phyloP scores from a whole-genome alignment of 53 echinoderm and acorn worm species.

The Apostichopus leukothele region DNA sequence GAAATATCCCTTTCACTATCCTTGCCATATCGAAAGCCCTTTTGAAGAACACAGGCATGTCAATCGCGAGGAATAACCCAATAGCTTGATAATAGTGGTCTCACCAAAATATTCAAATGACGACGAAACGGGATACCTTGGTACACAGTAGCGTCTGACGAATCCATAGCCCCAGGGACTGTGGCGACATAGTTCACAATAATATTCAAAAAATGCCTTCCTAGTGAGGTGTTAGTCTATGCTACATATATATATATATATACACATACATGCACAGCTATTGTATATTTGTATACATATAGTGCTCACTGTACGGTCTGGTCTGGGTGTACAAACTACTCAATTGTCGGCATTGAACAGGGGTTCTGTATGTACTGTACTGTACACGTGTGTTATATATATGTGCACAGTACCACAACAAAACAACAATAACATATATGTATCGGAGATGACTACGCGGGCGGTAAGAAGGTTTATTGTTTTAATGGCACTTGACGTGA shows the following conservation, averaged over 20 bases:
- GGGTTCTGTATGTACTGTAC: no score
- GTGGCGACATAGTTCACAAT: conserved; percentile 38
- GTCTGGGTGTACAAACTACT: no score
- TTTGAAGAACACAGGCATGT: not conserved
- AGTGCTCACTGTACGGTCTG: no score
- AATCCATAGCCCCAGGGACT: conserved; percentile 30
- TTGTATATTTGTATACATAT: not conserved
- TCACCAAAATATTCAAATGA: conserved; percentile 30
- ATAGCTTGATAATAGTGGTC: conserved; percentile 17
- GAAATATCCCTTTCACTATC: no score
- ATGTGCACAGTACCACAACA: no score
- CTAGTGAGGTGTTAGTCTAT: conserved; percentile 27
- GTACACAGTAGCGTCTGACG: conserved; percentile 26
- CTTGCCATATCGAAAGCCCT: not conserved
- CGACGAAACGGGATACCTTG: conserved; percentile 17
- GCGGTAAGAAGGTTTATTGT: no score
- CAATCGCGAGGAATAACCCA: conserved; percentile 22
- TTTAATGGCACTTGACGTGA: no score
- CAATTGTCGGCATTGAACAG: no score
- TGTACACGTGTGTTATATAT: no score
- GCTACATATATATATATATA: not conserved
- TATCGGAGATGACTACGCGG: no score
- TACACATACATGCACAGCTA: not conserved
- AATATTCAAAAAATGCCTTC: conserved; percentile 44
- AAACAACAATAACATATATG: no score